Evolutionary conservation across 2,797 vertebrate species (phyloP).

Genomic region (Poecile montanus): DNA sequence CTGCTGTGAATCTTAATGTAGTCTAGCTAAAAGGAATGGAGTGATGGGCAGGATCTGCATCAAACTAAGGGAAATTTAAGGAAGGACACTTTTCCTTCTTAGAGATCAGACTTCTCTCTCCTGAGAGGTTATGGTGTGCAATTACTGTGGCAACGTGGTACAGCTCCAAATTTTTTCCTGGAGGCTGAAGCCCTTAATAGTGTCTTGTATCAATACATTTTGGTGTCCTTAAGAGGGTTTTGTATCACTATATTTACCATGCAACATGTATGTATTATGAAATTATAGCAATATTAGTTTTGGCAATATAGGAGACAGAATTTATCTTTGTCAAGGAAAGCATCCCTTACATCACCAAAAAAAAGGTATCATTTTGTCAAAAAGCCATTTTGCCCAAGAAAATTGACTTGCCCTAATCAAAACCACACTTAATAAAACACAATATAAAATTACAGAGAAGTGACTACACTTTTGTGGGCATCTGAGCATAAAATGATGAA

Average conservation of each 20-base stretch:
- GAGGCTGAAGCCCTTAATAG: not conserved
- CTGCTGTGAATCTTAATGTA: not conserved
- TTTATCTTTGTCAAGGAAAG: not conserved
- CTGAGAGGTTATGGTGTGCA: not conserved
- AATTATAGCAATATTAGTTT: not conserved
- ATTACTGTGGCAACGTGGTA: not conserved
- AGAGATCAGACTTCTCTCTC: not conserved
- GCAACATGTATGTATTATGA: not conserved
- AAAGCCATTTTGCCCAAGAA: not conserved
- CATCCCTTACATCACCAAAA: not conserved
- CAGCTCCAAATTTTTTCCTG: not conserved
- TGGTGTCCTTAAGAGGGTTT: not conserved
- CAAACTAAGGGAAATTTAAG: not conserved
- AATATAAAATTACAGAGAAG: not conserved
- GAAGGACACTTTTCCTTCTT: not conserved
- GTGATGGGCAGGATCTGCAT: not conserved
- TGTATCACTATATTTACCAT: not conserved
- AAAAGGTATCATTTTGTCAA: not conserved
- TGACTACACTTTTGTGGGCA: not conserved
- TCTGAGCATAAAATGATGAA: not conserved
- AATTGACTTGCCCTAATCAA: not conserved
- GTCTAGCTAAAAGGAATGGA: not conserved
- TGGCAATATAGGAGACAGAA: not conserved
- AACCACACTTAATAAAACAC: not conserved
- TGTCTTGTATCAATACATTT: not conserved